A percentile compares a stretch with the other conserved stretches of the same genome.
Conservation (phyloP, 2,797 vertebrate genomes). For the Carapus acus region DNA sequence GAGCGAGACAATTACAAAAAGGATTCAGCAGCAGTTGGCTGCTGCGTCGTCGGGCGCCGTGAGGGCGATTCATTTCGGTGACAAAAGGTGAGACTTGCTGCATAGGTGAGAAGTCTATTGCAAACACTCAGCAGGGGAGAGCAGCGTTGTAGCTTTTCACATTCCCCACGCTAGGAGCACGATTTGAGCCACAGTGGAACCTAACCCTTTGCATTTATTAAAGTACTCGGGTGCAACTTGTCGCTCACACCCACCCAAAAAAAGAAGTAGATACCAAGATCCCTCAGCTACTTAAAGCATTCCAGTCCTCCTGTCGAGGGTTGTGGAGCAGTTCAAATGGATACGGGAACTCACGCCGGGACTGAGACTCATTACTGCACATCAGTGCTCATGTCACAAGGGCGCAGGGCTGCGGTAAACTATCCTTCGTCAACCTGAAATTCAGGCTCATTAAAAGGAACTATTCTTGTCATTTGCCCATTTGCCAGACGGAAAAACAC, state of each 20-base stretch:
- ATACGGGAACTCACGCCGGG: constrained; percentile 24
- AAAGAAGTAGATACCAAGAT: constrained; percentile 38
- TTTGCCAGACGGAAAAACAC: neutral
- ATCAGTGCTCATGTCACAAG: constrained; percentile 12
- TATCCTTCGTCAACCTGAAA: constrained; percentile 35
- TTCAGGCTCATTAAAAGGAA: constrained; percentile 44
- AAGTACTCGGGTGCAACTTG: constrained; percentile 30
- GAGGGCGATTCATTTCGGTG: no score
- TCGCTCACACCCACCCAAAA: constrained; percentile 14
- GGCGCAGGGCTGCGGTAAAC: constrained; percentile 25
- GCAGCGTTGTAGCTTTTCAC: no score
- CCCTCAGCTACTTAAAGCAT: no score
- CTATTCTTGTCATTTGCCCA: constrained; percentile 31
- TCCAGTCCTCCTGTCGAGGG: no score
- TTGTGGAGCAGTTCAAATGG: constrained; percentile 47
- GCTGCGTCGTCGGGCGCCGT: no score
- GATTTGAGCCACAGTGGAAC: constrained; percentile 23
- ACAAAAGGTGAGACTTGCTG: no score
- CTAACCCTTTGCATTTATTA: constrained; percentile 36
- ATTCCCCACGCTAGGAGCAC: no score
- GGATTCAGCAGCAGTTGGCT: no score
- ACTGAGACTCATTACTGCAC: constrained; percentile 48
- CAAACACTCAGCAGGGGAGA: no score
- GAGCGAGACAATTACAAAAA: no score
- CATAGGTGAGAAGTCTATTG: no score